phyloP scores from a whole-genome alignment of 1,140 invertebrate genomes.

The Acromyrmex echinatior region DNA sequence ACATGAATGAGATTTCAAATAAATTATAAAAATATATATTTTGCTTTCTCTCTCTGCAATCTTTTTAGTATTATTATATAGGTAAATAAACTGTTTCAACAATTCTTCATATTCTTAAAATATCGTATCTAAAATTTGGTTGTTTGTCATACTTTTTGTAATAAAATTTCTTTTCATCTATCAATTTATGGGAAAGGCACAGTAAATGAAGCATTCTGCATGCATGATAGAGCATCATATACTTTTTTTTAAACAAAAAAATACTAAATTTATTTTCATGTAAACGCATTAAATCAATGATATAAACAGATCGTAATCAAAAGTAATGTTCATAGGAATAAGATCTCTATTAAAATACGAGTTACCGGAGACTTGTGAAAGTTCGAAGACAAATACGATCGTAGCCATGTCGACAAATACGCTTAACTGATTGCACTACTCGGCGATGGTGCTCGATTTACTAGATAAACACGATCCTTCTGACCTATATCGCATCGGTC shows the following conservation, averaged over 20 bases:
- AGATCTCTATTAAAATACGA: conserved; percentile 49
- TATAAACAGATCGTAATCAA: conserved; percentile 20
- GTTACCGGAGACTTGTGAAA: conserved; percentile 51
- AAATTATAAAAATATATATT: neutral
- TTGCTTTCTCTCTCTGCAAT: neutral
- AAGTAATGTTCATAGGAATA: neutral
- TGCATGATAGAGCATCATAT: neutral
- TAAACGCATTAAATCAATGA: neutral
- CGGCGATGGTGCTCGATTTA: conserved; percentile 64
- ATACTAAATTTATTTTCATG: neutral
- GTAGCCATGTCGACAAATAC: conserved; percentile 61
- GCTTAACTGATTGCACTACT: conserved; percentile 60
- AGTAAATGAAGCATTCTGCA: neutral
- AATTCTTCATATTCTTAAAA: neutral
- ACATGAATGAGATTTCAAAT: neutral
- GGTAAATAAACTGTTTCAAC: neutral
- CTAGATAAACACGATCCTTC: conserved; percentile 65
- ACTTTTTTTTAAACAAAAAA: neutral
- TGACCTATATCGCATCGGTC: conserved; percentile 59
- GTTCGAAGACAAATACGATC: conserved; percentile 60
- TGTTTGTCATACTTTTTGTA: neutral
- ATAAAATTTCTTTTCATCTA: neutral
- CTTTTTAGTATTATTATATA: neutral
- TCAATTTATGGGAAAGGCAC: neutral
- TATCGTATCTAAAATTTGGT: neutral